Evolutionary conservation across 53 echinoderm and acorn worm species (phyloP).

Genomic region (Arbacia lixula): DNA sequence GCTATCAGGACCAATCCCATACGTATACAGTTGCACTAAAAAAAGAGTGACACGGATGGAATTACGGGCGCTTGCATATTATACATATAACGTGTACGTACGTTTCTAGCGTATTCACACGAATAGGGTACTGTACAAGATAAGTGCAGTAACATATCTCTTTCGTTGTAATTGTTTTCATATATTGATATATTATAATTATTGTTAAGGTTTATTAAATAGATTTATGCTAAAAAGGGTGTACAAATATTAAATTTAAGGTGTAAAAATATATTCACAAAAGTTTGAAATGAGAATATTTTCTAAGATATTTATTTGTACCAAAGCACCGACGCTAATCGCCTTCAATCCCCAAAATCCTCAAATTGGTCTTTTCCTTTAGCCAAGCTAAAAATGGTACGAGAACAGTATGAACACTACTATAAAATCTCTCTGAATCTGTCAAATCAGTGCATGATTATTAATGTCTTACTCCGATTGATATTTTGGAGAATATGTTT

Average conservation of each 20-base stretch:
- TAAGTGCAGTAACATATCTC: too few species aligned
- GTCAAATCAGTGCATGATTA: neutral
- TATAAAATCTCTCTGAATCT: constrained; percentile 11
- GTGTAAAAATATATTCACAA: neutral
- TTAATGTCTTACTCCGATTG: neutral
- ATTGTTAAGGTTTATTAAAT: neutral
- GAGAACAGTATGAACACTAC: neutral
- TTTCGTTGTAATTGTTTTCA: too few species aligned
- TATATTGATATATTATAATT: neutral
- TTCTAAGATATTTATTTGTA: too few species aligned
- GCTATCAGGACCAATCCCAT: too few species aligned
- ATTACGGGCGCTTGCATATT: too few species aligned
- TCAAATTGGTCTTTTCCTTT: constrained; percentile 37
- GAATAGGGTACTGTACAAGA: too few species aligned
- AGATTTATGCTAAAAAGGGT: neutral
- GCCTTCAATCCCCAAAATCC: too few species aligned
- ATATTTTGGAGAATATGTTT: neutral
- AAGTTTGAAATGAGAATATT: neutral
- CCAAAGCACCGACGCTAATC: too few species aligned
- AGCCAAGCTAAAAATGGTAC: constrained; percentile 42
- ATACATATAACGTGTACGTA: too few species aligned
- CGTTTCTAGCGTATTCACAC: too few species aligned
- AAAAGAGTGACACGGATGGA: too few species aligned
- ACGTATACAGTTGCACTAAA: too few species aligned
- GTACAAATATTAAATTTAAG: neutral